Conservation (phyloP, 2,113 vertebrate genomes). For the Cynoglossus semilaevis region DNA sequence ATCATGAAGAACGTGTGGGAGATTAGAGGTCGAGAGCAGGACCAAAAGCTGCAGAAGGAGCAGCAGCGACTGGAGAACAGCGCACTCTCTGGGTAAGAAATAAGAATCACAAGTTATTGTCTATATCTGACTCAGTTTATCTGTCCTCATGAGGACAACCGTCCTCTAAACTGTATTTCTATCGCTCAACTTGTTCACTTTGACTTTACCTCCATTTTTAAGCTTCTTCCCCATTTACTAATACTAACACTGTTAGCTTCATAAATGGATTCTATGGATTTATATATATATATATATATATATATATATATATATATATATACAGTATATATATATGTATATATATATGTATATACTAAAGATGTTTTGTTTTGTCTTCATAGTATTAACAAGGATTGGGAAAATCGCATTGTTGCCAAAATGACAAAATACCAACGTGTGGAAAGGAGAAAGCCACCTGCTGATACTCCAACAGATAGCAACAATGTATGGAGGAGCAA, state of each 20-base stretch:
- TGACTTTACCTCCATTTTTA: no score
- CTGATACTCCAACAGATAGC: background rate
- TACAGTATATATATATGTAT: no score
- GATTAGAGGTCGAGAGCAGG: slow-evolving; percentile 36
- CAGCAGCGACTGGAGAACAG: slow-evolving; percentile 25
- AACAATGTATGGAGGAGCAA: slow-evolving; percentile 39
- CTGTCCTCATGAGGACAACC: slow-evolving; percentile 32
- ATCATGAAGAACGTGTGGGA: slow-evolving; percentile 62
- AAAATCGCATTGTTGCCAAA: slow-evolving; percentile 20
- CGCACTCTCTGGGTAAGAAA: slow-evolving; percentile 3
- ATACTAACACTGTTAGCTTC: no score
- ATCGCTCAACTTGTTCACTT: no score
- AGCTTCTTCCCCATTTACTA: no score
- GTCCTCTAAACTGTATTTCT: no score
- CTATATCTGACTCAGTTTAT: no score
- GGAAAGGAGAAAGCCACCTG: slow-evolving; percentile 34
- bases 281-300: no score
- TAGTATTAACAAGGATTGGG: slow-evolving; percentile 66
- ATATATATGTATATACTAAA: background rate
- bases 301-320: no score
- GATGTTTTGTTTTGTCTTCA: background rate
- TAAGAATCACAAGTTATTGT: no score
- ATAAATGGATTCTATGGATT: no score
- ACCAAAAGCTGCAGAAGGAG: slow-evolving; percentile 26
- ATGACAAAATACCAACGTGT: slow-evolving; percentile 23